phyloP scores from a whole-genome alignment of 2,113 vertebrate genomes.

The Sardina pilchardus region DNA sequence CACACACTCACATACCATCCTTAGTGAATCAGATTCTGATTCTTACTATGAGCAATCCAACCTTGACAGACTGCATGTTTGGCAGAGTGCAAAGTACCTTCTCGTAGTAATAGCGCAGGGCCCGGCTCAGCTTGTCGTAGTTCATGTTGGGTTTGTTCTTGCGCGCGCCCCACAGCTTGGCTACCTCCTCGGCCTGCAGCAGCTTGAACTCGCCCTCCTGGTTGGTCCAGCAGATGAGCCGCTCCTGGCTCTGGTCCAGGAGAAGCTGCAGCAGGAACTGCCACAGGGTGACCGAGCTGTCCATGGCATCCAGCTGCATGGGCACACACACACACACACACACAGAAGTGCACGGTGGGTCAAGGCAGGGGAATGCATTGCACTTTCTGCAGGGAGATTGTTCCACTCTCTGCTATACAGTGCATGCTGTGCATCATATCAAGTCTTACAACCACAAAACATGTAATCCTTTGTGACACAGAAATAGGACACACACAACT shows the following conservation, averaged over 20 bases:
- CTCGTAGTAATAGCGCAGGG: conserved; percentile 97
- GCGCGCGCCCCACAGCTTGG: conserved; percentile 93
- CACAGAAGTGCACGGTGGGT: background rate
- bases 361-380: background rate
- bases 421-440: too few relatives aligned
- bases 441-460: background rate
- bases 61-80: too few relatives aligned
- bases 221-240: conserved; percentile 96
- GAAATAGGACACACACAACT: background rate
- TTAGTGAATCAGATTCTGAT: too few relatives aligned
- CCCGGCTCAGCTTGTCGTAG: conserved; percentile 97
- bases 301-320: conserved; percentile 80
- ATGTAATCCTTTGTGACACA: background rate
- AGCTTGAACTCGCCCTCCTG: conserved; percentile 96
- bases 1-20: too few relatives aligned
- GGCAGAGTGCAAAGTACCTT: conserved; percentile 75
- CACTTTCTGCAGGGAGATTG: too few relatives aligned
- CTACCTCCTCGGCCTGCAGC: conserved; percentile 95
- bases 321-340: background rate
- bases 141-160: conserved; percentile 99
- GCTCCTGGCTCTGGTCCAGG: conserved; percentile 86
- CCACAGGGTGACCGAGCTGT: conserved; percentile 97
- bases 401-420: too few relatives aligned
- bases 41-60: too few relatives aligned
- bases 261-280: conserved; percentile 98